Percentiles rank a stretch among this genome's conserved stretches.
Conservation (phyloP, 2,113 vertebrate species). For the Zonotrichia leucophrys region DNA sequence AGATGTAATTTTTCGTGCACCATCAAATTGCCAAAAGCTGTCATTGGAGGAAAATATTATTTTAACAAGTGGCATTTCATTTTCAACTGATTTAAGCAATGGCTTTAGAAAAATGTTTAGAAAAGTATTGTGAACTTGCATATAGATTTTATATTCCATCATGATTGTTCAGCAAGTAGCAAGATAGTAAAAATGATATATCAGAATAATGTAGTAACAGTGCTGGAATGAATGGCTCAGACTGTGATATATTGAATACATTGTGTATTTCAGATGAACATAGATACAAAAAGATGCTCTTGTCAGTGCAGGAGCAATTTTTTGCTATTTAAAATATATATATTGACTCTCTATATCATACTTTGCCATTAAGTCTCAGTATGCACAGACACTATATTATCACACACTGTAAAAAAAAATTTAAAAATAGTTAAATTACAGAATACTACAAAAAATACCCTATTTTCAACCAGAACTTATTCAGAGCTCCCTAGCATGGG, state of each 20-base stretch:
- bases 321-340: background rate
- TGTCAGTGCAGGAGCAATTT: background rate
- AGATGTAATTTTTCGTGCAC: background rate
- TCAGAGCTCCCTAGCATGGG: background rate
- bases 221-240: background rate
- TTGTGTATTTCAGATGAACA: background rate
- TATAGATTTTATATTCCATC: background rate
- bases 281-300: background rate
- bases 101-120: background rate
- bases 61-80: background rate
- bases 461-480: background rate
- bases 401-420: background rate
- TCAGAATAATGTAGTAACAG: background rate
- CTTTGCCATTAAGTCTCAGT: background rate
- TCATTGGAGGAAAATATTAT: background rate
- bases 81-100: background rate
- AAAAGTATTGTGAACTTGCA: background rate
- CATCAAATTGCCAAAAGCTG: background rate
- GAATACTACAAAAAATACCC: background rate
- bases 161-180: background rate
- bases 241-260: background rate
- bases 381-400: background rate
- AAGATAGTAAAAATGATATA: background rate
- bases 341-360: background rate
- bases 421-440: background rate